Percentiles rank a stretch among this genome's conserved stretches.
phyloP scores from a whole-genome alignment of 2,113 vertebrate species.

The Macrotus californicus region DNA sequence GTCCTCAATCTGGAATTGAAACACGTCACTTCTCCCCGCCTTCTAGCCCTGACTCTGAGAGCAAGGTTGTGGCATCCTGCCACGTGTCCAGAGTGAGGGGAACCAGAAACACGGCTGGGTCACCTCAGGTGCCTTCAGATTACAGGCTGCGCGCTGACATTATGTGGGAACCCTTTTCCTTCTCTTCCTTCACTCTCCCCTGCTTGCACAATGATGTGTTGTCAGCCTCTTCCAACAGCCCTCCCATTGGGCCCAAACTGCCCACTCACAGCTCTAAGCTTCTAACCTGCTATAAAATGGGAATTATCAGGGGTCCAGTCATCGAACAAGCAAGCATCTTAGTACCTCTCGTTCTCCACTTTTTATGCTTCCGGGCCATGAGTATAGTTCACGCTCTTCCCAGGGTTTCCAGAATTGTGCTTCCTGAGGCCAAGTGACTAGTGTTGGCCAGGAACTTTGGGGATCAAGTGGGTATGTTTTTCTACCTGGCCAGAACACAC shows the following conservation, averaged over 20 bases:
- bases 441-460: neutral
- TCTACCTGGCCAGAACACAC: neutral
- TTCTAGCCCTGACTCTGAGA: neutral
- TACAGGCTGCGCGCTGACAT: neutral
- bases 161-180: neutral
- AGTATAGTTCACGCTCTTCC: neutral
- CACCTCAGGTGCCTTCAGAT: neutral
- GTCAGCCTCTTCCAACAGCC: neutral
- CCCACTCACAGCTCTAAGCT: neutral
- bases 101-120: neutral
- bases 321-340: neutral
- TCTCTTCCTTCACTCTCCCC: neutral
- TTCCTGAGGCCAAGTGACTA: neutral
- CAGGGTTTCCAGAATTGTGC: neutral
- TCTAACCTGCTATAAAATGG: neutral
- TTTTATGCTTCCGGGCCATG: neutral
- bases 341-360: neutral
- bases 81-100: neutral
- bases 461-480: neutral
- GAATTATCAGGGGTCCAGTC: neutral
- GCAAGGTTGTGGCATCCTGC: neutral
- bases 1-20: neutral
- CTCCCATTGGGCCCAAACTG: neutral
- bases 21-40: neutral
- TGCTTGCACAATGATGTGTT: neutral